Conservation (phyloP, 2,888 invertebrate species). For the Drosophila quinaria region DNA sequence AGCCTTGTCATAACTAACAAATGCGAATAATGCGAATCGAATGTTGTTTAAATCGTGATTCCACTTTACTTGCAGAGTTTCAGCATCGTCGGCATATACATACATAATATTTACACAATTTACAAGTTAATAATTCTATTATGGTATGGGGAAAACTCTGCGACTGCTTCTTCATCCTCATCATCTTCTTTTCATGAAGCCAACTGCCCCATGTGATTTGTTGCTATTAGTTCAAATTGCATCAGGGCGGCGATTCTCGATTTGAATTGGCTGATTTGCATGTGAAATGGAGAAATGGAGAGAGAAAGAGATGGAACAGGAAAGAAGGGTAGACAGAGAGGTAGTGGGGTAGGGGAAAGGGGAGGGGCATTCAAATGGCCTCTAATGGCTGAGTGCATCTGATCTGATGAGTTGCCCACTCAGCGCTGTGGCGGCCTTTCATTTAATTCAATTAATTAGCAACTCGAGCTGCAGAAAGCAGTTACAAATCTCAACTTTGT, state of each 20-base stretch:
- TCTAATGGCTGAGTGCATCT: constrained; percentile 55
- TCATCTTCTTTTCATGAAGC: background rate
- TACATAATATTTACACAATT: constrained; percentile 28
- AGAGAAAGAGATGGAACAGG: background rate
- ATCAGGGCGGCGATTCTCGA: constrained; percentile 21
- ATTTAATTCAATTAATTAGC: constrained; percentile 77
- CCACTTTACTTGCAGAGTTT: background rate
- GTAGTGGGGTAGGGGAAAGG: background rate
- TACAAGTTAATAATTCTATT: constrained; percentile 56
- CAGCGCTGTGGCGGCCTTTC: constrained; percentile 53
- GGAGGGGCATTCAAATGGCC: constrained; percentile 31
- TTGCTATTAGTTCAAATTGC: constrained; percentile 39
- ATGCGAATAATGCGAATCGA: constrained; percentile 46
- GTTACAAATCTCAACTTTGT: constrained; percentile 17
- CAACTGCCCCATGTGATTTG: constrained; percentile 22
- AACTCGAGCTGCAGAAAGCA: constrained; percentile 37
- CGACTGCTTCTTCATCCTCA: background rate
- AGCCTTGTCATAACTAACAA: constrained; percentile 40
- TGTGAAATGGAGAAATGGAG: constrained; percentile 20
- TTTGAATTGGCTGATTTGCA: constrained; percentile 49
- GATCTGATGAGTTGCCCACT: constrained; percentile 24
- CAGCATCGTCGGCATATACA: background rate
- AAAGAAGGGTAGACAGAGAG: background rate
- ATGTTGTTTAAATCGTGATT: constrained; percentile 39
- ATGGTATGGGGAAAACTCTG: background rate